These are phyloP conservation scores for Napeogenes sylphis DNA, from an alignment of 2,888 invertebrate species.

Conservation along the genomic window DNA sequence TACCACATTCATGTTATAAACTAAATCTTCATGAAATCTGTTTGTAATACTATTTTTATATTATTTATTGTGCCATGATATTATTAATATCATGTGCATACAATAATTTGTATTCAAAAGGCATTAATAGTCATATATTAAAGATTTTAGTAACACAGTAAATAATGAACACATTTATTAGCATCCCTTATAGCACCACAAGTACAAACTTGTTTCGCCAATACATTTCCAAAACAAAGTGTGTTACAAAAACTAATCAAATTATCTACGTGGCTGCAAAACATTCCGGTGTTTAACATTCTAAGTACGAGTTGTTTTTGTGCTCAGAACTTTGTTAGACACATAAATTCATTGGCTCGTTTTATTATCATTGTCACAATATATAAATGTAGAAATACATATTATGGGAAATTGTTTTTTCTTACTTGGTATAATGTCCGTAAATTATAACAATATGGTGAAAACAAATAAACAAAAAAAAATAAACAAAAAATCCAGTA, in stretches of 20 bases:
- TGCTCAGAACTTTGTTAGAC: background rate
- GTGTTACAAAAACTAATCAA: conserved; percentile 1
- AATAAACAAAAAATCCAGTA: background rate
- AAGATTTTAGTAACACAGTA: too few species aligned
- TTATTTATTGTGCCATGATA: too few species aligned
- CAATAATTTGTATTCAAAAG: too few species aligned
- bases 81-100: too few species aligned
- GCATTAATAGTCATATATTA: too few species aligned
- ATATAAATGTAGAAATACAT: background rate
- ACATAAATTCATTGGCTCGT: background rate
- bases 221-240: background rate
- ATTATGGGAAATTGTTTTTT: too few species aligned
- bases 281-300: background rate
- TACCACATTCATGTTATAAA: too few species aligned
- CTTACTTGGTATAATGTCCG: background rate
- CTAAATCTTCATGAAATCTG: too few species aligned
- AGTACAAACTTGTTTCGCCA: background rate
- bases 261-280: background rate
- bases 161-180: too few species aligned
- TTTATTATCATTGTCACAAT: background rate
- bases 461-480: background rate
- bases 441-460: background rate
- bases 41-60: too few species aligned
- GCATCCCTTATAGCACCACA: background rate
- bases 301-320: background rate